These are phyloP conservation scores for Eulemur mongoz DNA, from an alignment of 2,797 vertebrate species.

Conservation along the genomic window DNA sequence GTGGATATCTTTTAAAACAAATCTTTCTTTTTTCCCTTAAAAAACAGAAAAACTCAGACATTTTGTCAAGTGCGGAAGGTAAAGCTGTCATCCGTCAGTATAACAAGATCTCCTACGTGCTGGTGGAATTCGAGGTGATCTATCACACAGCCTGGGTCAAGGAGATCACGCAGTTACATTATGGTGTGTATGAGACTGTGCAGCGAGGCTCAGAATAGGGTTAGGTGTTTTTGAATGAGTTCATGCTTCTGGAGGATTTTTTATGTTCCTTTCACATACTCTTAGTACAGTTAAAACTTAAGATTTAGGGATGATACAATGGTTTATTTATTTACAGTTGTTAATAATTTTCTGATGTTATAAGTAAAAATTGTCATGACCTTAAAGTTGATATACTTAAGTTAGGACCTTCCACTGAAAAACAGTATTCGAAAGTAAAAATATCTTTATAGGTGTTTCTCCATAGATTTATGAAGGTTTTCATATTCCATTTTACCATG, in stretches of 20 bases:
- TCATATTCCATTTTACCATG: neutral
- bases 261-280: neutral
- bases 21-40: neutral
- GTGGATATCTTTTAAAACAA: constrained; percentile 61
- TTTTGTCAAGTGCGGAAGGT: constrained; percentile 86
- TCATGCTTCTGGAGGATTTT: neutral
- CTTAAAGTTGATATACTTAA: neutral
- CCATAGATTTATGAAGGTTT: neutral
- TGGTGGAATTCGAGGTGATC: constrained; percentile 88
- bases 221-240: neutral
- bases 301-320: neutral
- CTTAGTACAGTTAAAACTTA: neutral
- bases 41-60: constrained; percentile 87
- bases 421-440: neutral
- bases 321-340: constrained; percentile 20
- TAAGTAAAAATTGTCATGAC: neutral
- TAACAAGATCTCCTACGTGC: constrained; percentile 86
- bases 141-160: constrained; percentile 87
- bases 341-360: constrained; percentile 32
- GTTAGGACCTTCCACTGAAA: neutral
- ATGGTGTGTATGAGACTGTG: constrained; percentile 81
- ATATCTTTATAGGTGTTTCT: neutral
- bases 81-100: constrained; percentile 87
- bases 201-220: neutral
- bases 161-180: constrained; percentile 85